Conservation (phyloP, 2,888 invertebrate genomes). For the Xestoiulus laeticollis region DNA sequence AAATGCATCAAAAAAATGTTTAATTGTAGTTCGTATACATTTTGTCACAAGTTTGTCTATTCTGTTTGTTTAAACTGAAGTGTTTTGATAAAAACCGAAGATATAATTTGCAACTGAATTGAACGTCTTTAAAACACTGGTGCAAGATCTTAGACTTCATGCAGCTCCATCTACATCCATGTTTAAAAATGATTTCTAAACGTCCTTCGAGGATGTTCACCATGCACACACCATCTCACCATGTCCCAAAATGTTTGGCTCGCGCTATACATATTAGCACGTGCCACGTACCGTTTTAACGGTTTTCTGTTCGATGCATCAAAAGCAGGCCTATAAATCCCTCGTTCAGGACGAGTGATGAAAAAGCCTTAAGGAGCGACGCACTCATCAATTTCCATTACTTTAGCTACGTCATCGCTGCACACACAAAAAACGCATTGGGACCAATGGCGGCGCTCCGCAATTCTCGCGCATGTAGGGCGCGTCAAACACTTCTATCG, state of each 20-base stretch:
- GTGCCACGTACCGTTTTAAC: neutral
- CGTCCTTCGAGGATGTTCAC: no score
- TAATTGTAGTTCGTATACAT: no score
- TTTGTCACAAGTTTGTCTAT: no score
- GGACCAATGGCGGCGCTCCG: neutral
- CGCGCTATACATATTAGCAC: neutral
- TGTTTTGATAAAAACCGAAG: no score
- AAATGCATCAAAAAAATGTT: no score
- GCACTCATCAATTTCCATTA: conserved; percentile 33
- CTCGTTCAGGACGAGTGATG: conserved; percentile 20
- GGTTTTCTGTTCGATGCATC: conserved; percentile 9
- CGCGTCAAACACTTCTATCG: conserved; percentile 31
- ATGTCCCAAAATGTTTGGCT: neutral
- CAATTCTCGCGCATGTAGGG: conserved; percentile 24
- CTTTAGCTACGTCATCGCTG: neutral
- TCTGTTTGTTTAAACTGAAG: no score
- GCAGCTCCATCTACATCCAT: no score
- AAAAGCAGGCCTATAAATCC: conserved; percentile 18
- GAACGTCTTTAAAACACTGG: no score
- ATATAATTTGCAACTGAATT: no score
- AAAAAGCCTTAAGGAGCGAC: conserved; percentile 33
- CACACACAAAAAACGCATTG: neutral
- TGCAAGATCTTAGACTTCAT: no score
- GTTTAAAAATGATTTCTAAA: no score
- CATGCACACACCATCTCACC: neutral